Base-by-base conservation (phyloP, 2,797 vertebrate genomes). In the Dryobates pubescens region DNA sequence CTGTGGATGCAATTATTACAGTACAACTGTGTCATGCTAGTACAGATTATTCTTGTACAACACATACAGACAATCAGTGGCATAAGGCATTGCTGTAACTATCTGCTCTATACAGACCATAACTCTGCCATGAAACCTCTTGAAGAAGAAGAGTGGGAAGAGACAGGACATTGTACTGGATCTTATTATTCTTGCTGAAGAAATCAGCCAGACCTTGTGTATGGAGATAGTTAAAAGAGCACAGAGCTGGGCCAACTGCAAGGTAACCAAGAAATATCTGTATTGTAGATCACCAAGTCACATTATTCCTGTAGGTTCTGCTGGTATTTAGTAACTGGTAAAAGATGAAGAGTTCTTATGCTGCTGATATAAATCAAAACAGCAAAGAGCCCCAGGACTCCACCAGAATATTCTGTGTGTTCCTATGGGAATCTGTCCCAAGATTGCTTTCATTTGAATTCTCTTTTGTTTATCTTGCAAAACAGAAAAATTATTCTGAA, bases 401-500 rank as follows among this genome's bases (percentile, higher is more conserved):
- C 1, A 0, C 38, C 75, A 91, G 64, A 92, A 62, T 89, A 54
- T 43, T 49, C 45, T 67, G 10, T 32, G 22, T 73, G 22, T 51
- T 95, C 92, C 82, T 96, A 47, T 78, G 89, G 87, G 87, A 92
- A 85, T 93, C 53, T 67, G 61, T 82, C 70, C 86, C 80, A 89
- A 53, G 32, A 58, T 18, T 93, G 70, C 92, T 94, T 95, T 90
- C 49, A 73, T 94, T 92, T 89, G 76, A 86, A 81, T 92, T 23
- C 61, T 94, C 53, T 34, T 94, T 92, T 94, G 79, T 92, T 95
- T 96, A 88, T 93, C 93, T 93, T 95, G 73, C 68, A 92, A 93
- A 95, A 94, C 82, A 94, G 82, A 90, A 96, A 82, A 94, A 86
- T 51, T 94, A 83, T 93, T 95, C 89, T 90, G 90, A 83, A 93